A percentile compares a stretch with the other conserved stretches of the same genome.
These are phyloP conservation scores for Blennius ocellaris DNA, from an alignment of 2,113 vertebrate species.

Conservation along the genomic window DNA sequence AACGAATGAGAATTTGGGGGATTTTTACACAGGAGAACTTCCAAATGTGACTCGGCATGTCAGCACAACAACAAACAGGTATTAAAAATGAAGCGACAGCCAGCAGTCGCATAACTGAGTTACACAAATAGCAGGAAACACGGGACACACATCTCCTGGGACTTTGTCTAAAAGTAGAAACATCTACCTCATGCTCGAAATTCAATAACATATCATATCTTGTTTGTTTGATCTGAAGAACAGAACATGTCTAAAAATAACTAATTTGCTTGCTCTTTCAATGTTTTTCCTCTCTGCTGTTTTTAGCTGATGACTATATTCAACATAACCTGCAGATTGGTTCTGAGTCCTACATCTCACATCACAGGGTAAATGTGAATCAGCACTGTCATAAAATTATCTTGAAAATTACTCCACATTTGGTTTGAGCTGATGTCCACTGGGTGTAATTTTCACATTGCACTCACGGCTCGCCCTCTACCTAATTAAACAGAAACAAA, in stretches of 20 bases:
- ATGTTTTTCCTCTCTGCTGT: too few relatives aligned
- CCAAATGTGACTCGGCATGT: too few relatives aligned
- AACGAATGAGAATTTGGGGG: background rate
- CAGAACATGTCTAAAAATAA: too few relatives aligned
- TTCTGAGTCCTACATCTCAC: background rate
- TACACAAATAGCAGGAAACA: background rate
- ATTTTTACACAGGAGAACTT: background rate
- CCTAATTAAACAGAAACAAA: too few relatives aligned
- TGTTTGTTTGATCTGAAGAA: too few relatives aligned
- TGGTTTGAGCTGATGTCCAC: background rate
- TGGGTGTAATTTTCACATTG: slow-evolving; percentile 2
- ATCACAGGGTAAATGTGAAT: background rate
- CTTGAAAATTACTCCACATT: slow-evolving; percentile 1
- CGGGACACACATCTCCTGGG: background rate
- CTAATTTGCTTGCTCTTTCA: too few relatives aligned
- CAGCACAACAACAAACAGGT: too few relatives aligned
- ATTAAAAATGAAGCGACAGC: background rate
- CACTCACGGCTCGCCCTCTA: background rate
- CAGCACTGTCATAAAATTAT: background rate
- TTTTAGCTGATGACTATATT: background rate
- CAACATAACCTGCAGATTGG: background rate
- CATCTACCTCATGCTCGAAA: too few relatives aligned
- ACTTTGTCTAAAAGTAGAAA: too few relatives aligned
- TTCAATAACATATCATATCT: too few relatives aligned
- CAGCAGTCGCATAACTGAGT: background rate